A percentile compares a stretch with the other conserved stretches of the same genome.
Evolutionary conservation across 2,888 invertebrate genomes (phyloP).

Genomic region (Orchesella flavescens): DNA sequence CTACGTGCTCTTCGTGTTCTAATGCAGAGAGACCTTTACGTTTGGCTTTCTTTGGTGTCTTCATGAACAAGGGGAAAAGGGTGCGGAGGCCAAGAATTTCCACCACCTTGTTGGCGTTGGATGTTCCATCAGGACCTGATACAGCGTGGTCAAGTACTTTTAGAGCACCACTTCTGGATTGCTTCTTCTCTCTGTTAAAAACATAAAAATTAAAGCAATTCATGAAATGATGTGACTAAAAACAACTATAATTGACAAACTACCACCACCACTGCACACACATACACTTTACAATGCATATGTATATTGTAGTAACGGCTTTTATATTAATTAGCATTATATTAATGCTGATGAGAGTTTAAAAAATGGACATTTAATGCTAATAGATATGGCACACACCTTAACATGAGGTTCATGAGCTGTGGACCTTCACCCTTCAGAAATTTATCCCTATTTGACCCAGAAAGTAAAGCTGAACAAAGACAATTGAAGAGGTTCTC

Average conservation of each 20-base stretch:
- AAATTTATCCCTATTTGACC: conserved; percentile 92
- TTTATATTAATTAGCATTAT: no score
- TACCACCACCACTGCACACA: no score
- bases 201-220: background rate
- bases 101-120: conserved; percentile 98
- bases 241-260: no score
- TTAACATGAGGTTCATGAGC: conserved; percentile 98
- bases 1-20: conserved; percentile 95
- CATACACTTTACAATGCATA: no score
- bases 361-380: no score
- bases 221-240: no score
- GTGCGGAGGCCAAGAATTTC: conserved; percentile 96
- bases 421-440: conserved; percentile 97
- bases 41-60: conserved; percentile 91
- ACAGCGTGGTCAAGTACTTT: conserved; percentile 99
- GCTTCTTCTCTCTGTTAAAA: conserved; percentile 88
- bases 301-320: no score
- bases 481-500: conserved; percentile 97
- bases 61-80: conserved; percentile 99
- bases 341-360: no score
- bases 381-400: no score
- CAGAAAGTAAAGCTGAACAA: conserved; percentile 93
- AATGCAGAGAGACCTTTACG: conserved; percentile 87
- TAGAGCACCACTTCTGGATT: conserved; percentile 94
- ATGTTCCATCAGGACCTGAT: conserved; percentile 92